Evolutionary conservation across 2,113 vertebrate species (phyloP), one percentile per base, ranked within the genome.

Genomic region (Spea multiplicata): DNA sequence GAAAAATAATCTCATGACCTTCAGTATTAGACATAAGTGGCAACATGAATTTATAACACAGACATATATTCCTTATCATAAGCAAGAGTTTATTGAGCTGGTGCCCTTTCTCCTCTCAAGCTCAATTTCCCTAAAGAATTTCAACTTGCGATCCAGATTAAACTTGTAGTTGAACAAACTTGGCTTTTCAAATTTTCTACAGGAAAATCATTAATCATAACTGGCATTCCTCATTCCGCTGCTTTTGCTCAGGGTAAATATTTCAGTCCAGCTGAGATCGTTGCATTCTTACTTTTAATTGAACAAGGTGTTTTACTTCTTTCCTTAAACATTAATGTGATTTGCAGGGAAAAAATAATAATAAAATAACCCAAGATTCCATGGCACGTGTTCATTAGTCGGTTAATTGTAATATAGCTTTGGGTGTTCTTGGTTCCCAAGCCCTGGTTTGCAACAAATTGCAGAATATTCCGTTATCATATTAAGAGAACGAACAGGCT

Each of bases 131-230:
- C 78, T 61, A 72, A 71, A 74, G 78, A 80, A 48, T 80, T 68
- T 80, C 64, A 73, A 80, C 71, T 80, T 80, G 53, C 64, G 68
- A 71, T 80, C 71, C 62, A 73, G 71, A 80, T 80, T 71, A 80
- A 80, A 80, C 78, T 80, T 74, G 44, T 30, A 80, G 71, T 73
- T 80, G 78, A 74, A 74, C 70, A 74, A 80, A 80, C 78, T 80
- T 73, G 62, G 78, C 78, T 80, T 80, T 74, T 80, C 78, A 80
- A 80, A 80, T 73, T 68, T 74, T 74, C 64, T 67, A 66, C 64
- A 68, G 53, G 71, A 74, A 80, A 80, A 73, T 80, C 78, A 80
- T 80, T 80, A 80, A 80, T 80, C 78, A 80, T 74, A 73, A 65
- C 71, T 80, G 78, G 78, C 78, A 68, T 80, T 67, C 78, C 30